phyloP scores from a whole-genome alignment of 1,140 invertebrate genomes.

The Lordiphosa mommai region DNA sequence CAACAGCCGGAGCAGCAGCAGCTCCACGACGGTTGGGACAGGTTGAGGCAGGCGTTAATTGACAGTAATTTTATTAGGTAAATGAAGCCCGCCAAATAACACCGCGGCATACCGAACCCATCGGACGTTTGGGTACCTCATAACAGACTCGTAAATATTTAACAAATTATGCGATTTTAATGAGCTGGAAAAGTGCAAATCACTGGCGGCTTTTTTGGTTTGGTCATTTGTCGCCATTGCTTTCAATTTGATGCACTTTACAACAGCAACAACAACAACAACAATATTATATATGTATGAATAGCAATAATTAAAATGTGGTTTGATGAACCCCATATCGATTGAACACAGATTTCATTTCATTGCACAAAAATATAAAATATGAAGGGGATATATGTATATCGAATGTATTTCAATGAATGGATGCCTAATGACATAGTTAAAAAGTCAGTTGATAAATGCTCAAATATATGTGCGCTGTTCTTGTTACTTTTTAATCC shows the following conservation, averaged over 20 bases:
- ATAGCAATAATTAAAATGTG: conserved; percentile 43
- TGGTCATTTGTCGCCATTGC: conserved; percentile 7
- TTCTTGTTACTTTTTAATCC: no score
- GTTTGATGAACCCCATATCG: conserved; percentile 5
- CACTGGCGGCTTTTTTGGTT: conserved; percentile 48
- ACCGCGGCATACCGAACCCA: conserved; percentile 29
- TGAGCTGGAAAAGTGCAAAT: conserved; percentile 77
- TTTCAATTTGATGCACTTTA: conserved; percentile 4
- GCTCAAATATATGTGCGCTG: no score
- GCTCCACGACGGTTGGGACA: not conserved
- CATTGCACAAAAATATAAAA: no score
- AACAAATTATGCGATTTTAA: conserved; percentile 75
- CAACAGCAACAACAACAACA: not conserved
- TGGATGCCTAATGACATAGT: no score
- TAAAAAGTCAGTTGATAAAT: no score
- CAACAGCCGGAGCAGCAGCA: not conserved
- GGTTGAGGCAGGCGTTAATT: conserved; percentile 48
- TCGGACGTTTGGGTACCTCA: not conserved
- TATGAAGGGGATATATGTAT: no score
- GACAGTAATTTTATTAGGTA: conserved; percentile 76
- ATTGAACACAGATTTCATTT: no score
- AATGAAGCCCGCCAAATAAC: conserved; percentile 38
- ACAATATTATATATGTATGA: conserved; percentile 17
- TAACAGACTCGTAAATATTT: conserved; percentile 69
- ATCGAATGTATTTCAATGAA: no score